These are phyloP conservation scores for Vanessa cardui DNA, from an alignment of 2,888 invertebrate genomes.

Conservation along the genomic window DNA sequence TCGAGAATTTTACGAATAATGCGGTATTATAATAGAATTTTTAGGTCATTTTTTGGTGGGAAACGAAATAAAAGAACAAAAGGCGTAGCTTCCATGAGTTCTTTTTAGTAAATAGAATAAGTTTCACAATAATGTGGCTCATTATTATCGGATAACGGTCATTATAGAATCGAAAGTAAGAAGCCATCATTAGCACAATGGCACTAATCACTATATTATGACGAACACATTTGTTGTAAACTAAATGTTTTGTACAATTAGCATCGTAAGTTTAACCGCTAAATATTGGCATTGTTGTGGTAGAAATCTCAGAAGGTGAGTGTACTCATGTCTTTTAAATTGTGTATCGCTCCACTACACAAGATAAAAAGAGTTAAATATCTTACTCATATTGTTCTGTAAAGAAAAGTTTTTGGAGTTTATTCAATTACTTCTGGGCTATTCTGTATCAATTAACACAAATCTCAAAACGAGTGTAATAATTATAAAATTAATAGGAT, in stretches of 20 bases:
- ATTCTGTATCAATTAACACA: no score
- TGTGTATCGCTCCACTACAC: no score
- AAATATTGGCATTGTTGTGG: background rate
- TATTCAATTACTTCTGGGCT: no score
- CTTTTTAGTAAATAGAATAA: conserved; percentile 21
- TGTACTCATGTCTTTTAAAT: no score
- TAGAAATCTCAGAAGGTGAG: background rate
- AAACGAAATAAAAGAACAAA: conserved; percentile 22
- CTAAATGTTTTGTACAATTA: background rate
- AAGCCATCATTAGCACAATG: conserved; percentile 10
- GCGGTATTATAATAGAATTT: background rate
- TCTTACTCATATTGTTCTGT: no score
- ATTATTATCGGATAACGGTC: conserved; percentile 25
- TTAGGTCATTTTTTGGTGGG: conserved; percentile 8
- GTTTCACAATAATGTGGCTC: conserved; percentile 26
- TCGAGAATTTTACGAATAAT: background rate
- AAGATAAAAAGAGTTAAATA: no score
- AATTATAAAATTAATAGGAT: no score
- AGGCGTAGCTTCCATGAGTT: conserved; percentile 13
- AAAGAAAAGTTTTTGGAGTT: no score
- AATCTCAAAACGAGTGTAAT: no score
- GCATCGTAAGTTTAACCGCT: background rate
- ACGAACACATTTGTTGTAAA: background rate
- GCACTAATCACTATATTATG: conserved; percentile 12
- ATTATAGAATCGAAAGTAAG: conserved; percentile 17